Evolutionary conservation across 2,888 invertebrate genomes (phyloP), one percentile per base, ranked within the genome.

Genomic region (Mythimna vitellina): DNA sequence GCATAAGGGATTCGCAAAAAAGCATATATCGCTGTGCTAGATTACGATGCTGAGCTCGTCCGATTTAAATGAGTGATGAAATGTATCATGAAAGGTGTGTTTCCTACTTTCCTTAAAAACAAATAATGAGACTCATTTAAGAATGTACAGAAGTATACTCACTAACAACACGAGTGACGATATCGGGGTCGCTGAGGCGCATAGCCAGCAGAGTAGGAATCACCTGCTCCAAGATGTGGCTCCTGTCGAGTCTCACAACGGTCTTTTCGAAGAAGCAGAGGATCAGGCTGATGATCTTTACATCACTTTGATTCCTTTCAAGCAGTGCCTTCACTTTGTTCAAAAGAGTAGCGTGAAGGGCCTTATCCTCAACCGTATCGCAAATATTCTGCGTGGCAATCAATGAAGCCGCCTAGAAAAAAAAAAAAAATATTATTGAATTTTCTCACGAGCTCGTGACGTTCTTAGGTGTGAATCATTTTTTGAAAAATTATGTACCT

Each of bases 111-210:
- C 46, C 20, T 20, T 49, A 38, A 4, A 14, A 60, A 35, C 42
- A 8, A 12, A 20, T 53, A 9, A 9, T 35, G 22, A 22, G 10
- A 49, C 8, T 46, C 54, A 60, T 29, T 56, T 22, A 54, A 63
- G 7, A 38, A 82, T 64, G 17, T 54, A n/a, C 32, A 61, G 65
- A 67, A 66, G 29, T 70, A 86, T 96, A 98, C 99, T 98, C 97
- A 99, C 99, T 98, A 94, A 99, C 98, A 92, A 99, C 98, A 92
- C 98, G 97, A 92, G 98, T 97, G 83, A 98, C 97, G 86, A 99
- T 98, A 90, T 99, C 98, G 12, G 99, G 98, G 92, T 99, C 99
- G 82, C 97, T 97, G 64, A 99, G 97, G 79, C 98, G 97, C 87
- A 99, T 98, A 86, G 98, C 98, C 89, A 98, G 98, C 49, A 99